phyloP scores from a whole-genome alignment of 2,797 vertebrate genomes.

The Zenarchopterus dispar region DNA sequence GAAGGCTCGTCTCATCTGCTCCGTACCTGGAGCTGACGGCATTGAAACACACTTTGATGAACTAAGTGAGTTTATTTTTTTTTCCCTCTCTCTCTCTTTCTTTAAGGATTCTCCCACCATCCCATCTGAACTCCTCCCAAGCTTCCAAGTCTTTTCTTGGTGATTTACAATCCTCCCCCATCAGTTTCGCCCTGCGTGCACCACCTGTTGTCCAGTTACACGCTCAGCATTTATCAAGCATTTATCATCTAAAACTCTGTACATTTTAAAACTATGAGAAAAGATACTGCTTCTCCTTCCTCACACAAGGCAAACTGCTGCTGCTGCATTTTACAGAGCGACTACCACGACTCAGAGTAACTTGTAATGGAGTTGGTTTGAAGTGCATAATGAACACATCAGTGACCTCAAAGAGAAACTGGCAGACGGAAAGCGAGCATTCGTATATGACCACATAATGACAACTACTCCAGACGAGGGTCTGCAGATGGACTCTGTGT shows the following conservation, averaged over 20 bases:
- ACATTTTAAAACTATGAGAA: slow-evolving; percentile 3
- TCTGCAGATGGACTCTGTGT: slow-evolving; percentile 40
- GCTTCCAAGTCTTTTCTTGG: not conserved
- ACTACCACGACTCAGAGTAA: slow-evolving; percentile 16
- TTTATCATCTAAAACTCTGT: slow-evolving; percentile 17
- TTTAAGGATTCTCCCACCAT: slow-evolving; percentile 9
- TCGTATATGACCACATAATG: slow-evolving; percentile 42
- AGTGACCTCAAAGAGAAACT: slow-evolving; percentile 28
- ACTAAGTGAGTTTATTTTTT: slow-evolving; percentile 89
- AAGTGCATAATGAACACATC: slow-evolving; percentile 30
- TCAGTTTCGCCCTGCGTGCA: slow-evolving; percentile 9
- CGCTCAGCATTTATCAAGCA: not conserved
- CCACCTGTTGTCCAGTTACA: slow-evolving; percentile 19
- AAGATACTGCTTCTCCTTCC: not conserved
- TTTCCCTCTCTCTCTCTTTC: slow-evolving; percentile 12
- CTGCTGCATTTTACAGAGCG: slow-evolving; percentile 15
- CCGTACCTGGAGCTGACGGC: slow-evolving; percentile 91
- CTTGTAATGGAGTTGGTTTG: slow-evolving; percentile 19
- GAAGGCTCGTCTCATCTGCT: slow-evolving; percentile 97
- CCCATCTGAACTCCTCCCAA: not conserved
- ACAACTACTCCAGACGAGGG: slow-evolving; percentile 40
- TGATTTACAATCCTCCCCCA: not conserved
- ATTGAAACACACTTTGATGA: slow-evolving; percentile 98
- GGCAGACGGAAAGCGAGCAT: slow-evolving; percentile 52
- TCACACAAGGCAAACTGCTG: slow-evolving; percentile 7